Percentiles rank a stretch among this genome's conserved stretches.
These are phyloP conservation scores for Ophion ellenae DNA, from an alignment of 2,888 invertebrate genomes.

Conservation along the genomic window DNA sequence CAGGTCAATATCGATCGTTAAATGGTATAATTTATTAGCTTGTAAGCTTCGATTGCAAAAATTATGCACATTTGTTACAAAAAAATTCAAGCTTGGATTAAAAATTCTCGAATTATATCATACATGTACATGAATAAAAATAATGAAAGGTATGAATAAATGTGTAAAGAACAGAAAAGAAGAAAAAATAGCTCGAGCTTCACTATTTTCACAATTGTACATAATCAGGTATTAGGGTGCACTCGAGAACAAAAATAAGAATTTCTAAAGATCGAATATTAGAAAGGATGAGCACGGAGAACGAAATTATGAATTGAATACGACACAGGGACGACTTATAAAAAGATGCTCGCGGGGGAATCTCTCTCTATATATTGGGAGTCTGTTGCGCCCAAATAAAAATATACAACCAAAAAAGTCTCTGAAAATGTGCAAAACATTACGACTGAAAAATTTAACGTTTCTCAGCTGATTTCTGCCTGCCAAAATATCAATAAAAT, in stretches of 20 bases:
- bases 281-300: not conserved
- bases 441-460: not conserved
- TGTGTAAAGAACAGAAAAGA: conserved; percentile 8
- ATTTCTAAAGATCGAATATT: not conserved
- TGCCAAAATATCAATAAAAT: not conserved
- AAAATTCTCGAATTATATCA: not conserved
- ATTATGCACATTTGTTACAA: no score
- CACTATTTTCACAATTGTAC: conserved; percentile 39
- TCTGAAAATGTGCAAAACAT: not conserved
- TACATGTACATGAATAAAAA: not conserved
- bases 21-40: no score
- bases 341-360: not conserved
- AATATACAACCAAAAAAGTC: not conserved
- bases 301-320: not conserved
- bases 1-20: no score
- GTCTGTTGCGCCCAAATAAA: not conserved
- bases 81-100: no score
- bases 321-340: not conserved
- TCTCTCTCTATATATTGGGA: not conserved
- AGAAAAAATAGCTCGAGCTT: conserved; percentile 15
- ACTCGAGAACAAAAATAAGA: conserved; percentile 5
- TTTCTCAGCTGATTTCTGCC: not conserved
- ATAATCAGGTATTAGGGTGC: conserved; percentile 25
- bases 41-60: no score
- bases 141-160: not conserved